These are phyloP conservation scores for Aphaenogaster floridana DNA, from an alignment of 1,140 invertebrate genomes.

Conservation along the genomic window DNA sequence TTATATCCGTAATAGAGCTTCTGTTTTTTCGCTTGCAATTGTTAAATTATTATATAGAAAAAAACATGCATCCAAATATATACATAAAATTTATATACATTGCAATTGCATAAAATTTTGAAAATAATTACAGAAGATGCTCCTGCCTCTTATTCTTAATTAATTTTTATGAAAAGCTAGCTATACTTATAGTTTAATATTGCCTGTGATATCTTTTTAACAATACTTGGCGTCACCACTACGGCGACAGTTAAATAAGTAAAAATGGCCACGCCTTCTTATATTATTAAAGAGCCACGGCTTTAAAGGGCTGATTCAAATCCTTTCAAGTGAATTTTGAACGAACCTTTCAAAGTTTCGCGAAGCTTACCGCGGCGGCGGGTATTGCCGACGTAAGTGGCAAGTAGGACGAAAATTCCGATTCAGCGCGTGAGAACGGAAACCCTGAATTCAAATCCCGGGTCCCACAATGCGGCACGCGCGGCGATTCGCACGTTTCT, in stretches of 20 bases:
- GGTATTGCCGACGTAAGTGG: not conserved
- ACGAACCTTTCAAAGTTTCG: constrained; percentile 21
- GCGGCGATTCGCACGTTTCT: not conserved
- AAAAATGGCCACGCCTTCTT: not conserved
- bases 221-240: not conserved
- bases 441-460: constrained; percentile 29
- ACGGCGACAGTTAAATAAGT: not conserved
- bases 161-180: not conserved
- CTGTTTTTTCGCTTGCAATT: not conserved
- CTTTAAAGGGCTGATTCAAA: not conserved
- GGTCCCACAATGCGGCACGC: not conserved
- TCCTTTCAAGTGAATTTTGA: constrained; percentile 15
- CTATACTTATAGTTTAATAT: not conserved
- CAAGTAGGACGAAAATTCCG: constrained; percentile 13
- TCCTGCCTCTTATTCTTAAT: not conserved
- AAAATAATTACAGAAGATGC: not conserved
- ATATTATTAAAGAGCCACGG: not conserved
- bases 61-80: not conserved
- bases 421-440: not conserved
- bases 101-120: not conserved
- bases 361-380: not conserved
- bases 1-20: not conserved
- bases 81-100: not conserved
- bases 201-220: not conserved
- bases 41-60: not conserved